Conservation (phyloP, 1,140 invertebrate genomes). For the Holcopasites calliopsidis region DNA sequence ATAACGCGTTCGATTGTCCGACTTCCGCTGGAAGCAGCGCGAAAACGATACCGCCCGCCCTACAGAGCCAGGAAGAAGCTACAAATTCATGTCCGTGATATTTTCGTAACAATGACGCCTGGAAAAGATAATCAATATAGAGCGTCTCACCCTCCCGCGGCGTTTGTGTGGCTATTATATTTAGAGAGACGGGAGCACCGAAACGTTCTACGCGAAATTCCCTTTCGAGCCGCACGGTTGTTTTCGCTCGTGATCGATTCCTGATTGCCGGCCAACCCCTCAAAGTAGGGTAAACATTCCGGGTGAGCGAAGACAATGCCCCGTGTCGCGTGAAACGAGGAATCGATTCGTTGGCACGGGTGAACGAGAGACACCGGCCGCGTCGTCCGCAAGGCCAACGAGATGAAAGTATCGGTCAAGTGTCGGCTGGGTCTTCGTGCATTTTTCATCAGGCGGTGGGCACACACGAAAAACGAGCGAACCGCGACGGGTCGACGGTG, state of each 20-base stretch:
- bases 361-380: neutral
- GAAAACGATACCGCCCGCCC: neutral
- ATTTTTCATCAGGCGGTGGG: neutral
- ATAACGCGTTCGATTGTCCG: conserved; percentile 5
- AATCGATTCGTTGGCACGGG: neutral
- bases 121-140: too few relatives aligned
- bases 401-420: conserved; percentile 3
- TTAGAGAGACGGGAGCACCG: too few relatives aligned
- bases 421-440: neutral
- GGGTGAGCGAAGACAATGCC: neutral
- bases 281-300: conserved; percentile 5
- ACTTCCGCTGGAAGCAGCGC: neutral
- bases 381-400: neutral
- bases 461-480: neutral
- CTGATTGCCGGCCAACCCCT: neutral
- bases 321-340: neutral
- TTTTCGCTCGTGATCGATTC: conserved; percentile 6
- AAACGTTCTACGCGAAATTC: neutral
- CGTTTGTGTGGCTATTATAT: too few relatives aligned
- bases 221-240: neutral
- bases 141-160: too few relatives aligned
- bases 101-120: too few relatives aligned
- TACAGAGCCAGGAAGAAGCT: too few relatives aligned
- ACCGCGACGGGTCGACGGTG: neutral
- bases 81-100: too few relatives aligned